Conservation (phyloP, 2,797 vertebrate genomes). For the Gadopsis marmoratus region DNA sequence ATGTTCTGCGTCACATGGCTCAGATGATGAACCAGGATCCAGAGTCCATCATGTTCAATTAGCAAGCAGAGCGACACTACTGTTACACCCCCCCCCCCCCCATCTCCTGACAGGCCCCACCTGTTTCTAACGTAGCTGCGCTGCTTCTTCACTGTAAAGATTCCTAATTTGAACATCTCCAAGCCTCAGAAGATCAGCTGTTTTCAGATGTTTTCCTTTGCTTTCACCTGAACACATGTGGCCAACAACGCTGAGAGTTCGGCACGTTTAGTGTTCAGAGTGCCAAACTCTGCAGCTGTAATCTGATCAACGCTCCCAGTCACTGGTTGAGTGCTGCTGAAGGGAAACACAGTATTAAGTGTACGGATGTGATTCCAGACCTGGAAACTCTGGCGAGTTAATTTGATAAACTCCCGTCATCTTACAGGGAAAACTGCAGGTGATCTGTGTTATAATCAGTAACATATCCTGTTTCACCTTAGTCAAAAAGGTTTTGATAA, state of each 20-base stretch:
- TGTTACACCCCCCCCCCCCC: slow-evolving; percentile 19
- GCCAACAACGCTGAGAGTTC: not conserved
- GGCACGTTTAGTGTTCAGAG: not conserved
- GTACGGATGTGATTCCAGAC: not conserved
- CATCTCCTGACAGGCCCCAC: slow-evolving; percentile 34
- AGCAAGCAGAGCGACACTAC: slow-evolving; percentile 40
- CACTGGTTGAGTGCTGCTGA: not conserved
- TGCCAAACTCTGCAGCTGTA: slow-evolving; percentile 15
- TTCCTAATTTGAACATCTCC: not conserved
- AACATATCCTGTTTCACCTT: not conserved
- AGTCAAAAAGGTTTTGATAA: slow-evolving; percentile 5
- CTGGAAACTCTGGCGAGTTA: not conserved
- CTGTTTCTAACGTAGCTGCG: not conserved
- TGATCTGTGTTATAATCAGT: not conserved
- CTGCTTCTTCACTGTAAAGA: not conserved
- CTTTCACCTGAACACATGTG: not conserved
- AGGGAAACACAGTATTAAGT: not conserved
- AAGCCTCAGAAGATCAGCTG: not conserved
- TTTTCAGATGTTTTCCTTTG: not conserved
- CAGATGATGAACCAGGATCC: slow-evolving; percentile 99
- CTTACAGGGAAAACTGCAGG: no score
- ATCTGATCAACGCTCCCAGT: not conserved
- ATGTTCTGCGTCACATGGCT: slow-evolving; percentile 97
- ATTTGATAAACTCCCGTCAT: not conserved
- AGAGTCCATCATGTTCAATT: slow-evolving; percentile 98